Evolutionary conservation across 2,888 invertebrate species (phyloP).

Genomic region (Lithophane ornitopus): DNA sequence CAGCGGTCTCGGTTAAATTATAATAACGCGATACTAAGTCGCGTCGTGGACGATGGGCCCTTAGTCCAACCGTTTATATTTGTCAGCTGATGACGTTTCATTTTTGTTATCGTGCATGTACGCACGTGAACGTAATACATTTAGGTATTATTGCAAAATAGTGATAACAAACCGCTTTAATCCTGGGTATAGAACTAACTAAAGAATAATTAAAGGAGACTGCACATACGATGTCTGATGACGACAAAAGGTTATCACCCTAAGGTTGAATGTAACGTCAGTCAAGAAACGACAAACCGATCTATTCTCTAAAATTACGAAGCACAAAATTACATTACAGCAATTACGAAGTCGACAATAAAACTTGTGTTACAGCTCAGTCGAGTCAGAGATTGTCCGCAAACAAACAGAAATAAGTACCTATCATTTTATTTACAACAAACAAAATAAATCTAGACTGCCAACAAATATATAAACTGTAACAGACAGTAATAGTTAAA

Average conservation of each 20-base stretch:
- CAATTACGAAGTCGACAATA: too few relatives aligned
- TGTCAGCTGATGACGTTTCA: background rate
- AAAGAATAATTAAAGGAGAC: background rate
- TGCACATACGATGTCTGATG: background rate
- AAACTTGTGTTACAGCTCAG: too few relatives aligned
- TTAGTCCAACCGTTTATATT: background rate
- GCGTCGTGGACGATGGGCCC: background rate
- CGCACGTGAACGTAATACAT: background rate
- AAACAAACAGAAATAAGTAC: background rate
- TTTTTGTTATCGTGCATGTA: background rate
- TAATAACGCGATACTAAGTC: background rate
- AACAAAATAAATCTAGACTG: background rate
- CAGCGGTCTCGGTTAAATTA: too few relatives aligned
- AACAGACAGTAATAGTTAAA: too few relatives aligned
- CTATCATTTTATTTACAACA: background rate
- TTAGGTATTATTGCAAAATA: slow-evolving; percentile 6
- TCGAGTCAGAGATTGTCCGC: background rate
- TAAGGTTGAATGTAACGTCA: background rate
- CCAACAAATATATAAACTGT: background rate
- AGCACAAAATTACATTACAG: too few relatives aligned
- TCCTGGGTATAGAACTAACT: background rate
- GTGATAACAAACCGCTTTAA: slow-evolving; percentile 22
- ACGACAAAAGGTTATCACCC: background rate
- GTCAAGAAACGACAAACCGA: background rate
- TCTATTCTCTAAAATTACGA: background rate